Evolutionary conservation across 1,140 invertebrate species (phyloP).

Genomic region (Chelonus insularis): DNA sequence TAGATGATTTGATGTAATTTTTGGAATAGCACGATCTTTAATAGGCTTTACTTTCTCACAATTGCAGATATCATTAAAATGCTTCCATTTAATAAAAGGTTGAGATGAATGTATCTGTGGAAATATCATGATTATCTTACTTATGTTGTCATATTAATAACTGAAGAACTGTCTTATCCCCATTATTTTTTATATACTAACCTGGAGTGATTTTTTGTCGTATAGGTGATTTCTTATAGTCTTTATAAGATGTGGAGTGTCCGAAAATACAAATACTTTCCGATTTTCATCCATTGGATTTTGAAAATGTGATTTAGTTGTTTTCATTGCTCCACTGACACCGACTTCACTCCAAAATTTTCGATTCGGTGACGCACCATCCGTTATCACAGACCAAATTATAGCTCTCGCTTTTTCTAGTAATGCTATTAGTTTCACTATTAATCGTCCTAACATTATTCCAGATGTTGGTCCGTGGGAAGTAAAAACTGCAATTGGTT

Average conservation of each 20-base stretch:
- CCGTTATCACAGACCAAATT: not conserved
- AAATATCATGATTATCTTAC: no score
- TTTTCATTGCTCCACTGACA: conserved; percentile 4
- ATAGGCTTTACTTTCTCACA: no score
- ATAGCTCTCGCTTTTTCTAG: conserved; percentile 15
- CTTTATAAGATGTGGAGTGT: conserved; percentile 22
- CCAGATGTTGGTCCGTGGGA: conserved; percentile 17
- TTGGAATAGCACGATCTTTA: no score
- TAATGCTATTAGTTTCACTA: conserved; percentile 20
- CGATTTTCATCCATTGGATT: conserved; percentile 7
- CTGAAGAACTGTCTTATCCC: no score
- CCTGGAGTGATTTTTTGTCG: conserved; percentile 3
- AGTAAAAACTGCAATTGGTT: conserved; percentile 25
- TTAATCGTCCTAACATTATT: conserved; percentile 6
- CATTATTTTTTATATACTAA: no score
- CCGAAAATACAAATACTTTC: not conserved
- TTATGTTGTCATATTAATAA: no score
- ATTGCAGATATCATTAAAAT: no score
- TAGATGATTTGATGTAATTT: no score
- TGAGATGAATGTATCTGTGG: no score
- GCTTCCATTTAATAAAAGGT: no score
- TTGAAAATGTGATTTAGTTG: conserved; percentile 6
- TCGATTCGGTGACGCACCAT: conserved; percentile 6
- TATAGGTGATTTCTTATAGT: conserved; percentile 18
- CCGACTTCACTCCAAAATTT: conserved; percentile 23